phyloP scores from a whole-genome alignment of 1,140 invertebrate genomes.

The Drosophila kohkoa region DNA sequence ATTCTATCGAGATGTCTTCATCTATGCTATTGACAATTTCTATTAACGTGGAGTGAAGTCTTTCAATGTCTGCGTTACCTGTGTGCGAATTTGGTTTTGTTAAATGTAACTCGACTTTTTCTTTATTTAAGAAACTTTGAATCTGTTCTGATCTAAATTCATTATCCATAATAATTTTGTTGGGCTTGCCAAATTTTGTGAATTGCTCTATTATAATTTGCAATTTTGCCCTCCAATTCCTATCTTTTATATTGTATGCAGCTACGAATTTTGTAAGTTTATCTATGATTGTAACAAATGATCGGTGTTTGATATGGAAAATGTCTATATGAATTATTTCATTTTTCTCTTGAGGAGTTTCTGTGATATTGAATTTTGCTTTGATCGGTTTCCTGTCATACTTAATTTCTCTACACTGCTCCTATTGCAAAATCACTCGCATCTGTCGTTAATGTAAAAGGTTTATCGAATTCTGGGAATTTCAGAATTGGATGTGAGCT shows the following conservation, averaged over 20 bases:
- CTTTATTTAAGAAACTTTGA: neutral
- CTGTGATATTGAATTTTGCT: neutral
- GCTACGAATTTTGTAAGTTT: slow-evolving; percentile 4
- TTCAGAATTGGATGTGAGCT: no score
- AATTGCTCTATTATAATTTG: neutral
- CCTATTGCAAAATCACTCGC: no score
- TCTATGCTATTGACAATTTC: no score
- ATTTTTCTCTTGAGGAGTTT: neutral
- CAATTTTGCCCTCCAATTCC: no score
- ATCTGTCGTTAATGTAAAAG: no score
- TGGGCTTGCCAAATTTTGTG: neutral
- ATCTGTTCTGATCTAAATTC: neutral
- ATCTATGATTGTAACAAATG: slow-evolving; percentile 6
- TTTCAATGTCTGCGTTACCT: neutral
- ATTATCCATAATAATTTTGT: slow-evolving; percentile 3
- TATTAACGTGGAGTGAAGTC: neutral
- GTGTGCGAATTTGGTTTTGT: slow-evolving; percentile 7
- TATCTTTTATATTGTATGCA: slow-evolving; percentile 3
- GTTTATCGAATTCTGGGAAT: no score
- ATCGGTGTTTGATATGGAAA: slow-evolving; percentile 7
- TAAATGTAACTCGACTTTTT: slow-evolving; percentile 3
- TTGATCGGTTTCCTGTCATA: slow-evolving; percentile 2
- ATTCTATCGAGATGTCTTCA: no score
- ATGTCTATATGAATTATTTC: slow-evolving; percentile 10
- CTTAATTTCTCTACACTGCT: slow-evolving; percentile 6